A percentile compares a stretch with the other conserved stretches of the same genome.
Conservation (phyloP, 2,888 invertebrate genomes). For the Trilocha varians region DNA sequence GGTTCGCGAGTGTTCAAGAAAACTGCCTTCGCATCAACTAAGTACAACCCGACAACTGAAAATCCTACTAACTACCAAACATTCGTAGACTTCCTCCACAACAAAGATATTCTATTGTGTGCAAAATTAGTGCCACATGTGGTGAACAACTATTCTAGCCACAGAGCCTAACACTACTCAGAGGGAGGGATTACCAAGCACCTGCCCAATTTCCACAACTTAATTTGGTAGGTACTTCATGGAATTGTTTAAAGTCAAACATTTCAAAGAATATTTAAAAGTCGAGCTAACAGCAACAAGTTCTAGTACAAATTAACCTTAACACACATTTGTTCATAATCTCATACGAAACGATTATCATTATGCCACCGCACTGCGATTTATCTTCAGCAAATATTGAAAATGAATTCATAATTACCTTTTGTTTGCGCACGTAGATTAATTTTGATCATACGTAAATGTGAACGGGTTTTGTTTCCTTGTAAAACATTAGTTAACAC, state of each 20-base stretch:
- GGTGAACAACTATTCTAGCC: too few relatives aligned
- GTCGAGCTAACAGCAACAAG: not conserved
- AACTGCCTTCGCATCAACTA: not conserved
- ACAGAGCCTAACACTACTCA: too few relatives aligned
- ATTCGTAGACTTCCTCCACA: too few relatives aligned
- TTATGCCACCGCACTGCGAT: conserved; percentile 46
- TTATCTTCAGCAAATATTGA: conserved; percentile 63
- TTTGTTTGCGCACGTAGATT: conserved; percentile 53
- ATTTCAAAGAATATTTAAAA: not conserved
- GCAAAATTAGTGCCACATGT: too few relatives aligned
- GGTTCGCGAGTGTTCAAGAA: conserved; percentile 2
- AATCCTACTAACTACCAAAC: too few relatives aligned
- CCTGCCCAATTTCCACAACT: too few relatives aligned
- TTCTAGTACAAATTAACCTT: not conserved
- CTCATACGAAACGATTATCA: conserved; percentile 32
- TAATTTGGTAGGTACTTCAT: too few relatives aligned
- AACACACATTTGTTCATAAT: conserved; percentile 16
- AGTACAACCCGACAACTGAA: too few relatives aligned
- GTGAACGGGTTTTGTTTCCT: conserved; percentile 32
- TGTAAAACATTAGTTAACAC: conserved; percentile 1
- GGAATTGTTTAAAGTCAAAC: not conserved
- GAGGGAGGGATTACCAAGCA: too few relatives aligned
- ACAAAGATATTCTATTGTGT: too few relatives aligned
- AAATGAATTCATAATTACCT: conserved; percentile 53
- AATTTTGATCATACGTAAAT: conserved; percentile 41